Percentiles rank a stretch among this genome's conserved stretches.
Conservation (phyloP, 2,113 vertebrate genomes). For the Herpetotheres cachinnans region DNA sequence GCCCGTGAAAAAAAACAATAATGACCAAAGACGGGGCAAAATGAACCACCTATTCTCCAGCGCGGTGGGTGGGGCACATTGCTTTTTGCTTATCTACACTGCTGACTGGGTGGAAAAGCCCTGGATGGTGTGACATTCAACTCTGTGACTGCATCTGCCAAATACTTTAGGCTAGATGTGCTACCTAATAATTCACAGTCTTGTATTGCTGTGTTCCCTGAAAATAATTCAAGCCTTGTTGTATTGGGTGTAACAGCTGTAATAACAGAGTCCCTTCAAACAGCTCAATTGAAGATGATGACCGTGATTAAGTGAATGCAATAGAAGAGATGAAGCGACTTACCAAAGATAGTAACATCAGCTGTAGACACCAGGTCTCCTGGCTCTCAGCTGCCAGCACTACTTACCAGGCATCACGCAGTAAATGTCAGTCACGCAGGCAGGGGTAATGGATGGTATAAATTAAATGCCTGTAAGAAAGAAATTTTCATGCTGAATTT, state of each 20-base stretch:
- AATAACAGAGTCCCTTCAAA: slow-evolving; percentile 41
- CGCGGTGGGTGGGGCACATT: background rate
- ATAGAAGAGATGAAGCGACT: background rate
- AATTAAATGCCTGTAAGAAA: slow-evolving; percentile 14
- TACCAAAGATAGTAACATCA: slow-evolving; percentile 31
- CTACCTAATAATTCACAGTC: slow-evolving; percentile 16
- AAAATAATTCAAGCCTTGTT: slow-evolving; percentile 32
- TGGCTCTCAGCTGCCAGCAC: background rate
- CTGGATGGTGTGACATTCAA: background rate
- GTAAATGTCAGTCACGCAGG: background rate
- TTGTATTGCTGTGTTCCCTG: background rate
- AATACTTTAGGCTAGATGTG: background rate
- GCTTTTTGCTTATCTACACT: background rate
- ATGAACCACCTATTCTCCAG: background rate
- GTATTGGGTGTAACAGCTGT: slow-evolving; percentile 26
- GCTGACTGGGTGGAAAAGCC: background rate
- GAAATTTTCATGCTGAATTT: background rate
- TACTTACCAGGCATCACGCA: background rate
- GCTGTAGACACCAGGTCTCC: slow-evolving; percentile 16
- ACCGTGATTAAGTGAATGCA: background rate
- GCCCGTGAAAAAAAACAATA: background rate
- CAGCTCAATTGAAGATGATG: slow-evolving; percentile 43
- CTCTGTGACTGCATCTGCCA: background rate
- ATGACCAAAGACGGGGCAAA: background rate
- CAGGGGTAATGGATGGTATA: background rate